Evolutionary conservation across 1,140 invertebrate species (phyloP).

Genomic region (Pseudomyrmex pallidus): DNA sequence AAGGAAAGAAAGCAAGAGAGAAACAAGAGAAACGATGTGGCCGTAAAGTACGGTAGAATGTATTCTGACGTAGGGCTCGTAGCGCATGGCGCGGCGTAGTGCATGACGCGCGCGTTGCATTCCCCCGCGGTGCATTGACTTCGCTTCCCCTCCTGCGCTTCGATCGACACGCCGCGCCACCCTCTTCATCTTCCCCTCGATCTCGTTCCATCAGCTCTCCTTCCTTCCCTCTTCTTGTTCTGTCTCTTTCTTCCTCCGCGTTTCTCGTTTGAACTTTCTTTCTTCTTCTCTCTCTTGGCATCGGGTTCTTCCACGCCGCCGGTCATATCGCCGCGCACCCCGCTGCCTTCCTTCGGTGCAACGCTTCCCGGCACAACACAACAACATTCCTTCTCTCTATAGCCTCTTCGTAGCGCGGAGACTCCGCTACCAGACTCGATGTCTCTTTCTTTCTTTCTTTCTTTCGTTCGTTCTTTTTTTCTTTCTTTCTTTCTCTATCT

Average conservation of each 20-base stretch:
- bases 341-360: slow-evolving; percentile 67
- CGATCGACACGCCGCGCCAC: slow-evolving; percentile 47
- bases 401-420: slow-evolving; percentile 78
- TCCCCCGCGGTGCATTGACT: slow-evolving; percentile 84
- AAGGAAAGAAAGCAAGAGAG: not conserved
- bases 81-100: slow-evolving; percentile 74
- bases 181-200: slow-evolving; percentile 31
- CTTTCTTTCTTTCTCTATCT: slow-evolving; percentile 11
- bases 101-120: slow-evolving; percentile 79
- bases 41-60: slow-evolving; percentile 79
- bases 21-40: slow-evolving; percentile 41
- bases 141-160: slow-evolving; percentile 72
- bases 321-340: slow-evolving; percentile 61
- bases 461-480: slow-evolving; percentile 29
- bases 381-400: slow-evolving; percentile 82
- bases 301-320: slow-evolving; percentile 70
- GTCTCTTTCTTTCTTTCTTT: slow-evolving; percentile 59
- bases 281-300: slow-evolving; percentile 2
- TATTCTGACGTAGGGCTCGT: slow-evolving; percentile 80
- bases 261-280: slow-evolving; percentile 37
- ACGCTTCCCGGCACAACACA: slow-evolving; percentile 82
- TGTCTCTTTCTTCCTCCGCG: slow-evolving; percentile 13
- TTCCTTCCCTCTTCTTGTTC: slow-evolving; percentile 22
- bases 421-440: slow-evolving; percentile 78
- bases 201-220: slow-evolving; percentile 30